phyloP scores from a whole-genome alignment of 35 echinoderm and acorn worm species.

The Eucidaris tribuloides region DNA sequence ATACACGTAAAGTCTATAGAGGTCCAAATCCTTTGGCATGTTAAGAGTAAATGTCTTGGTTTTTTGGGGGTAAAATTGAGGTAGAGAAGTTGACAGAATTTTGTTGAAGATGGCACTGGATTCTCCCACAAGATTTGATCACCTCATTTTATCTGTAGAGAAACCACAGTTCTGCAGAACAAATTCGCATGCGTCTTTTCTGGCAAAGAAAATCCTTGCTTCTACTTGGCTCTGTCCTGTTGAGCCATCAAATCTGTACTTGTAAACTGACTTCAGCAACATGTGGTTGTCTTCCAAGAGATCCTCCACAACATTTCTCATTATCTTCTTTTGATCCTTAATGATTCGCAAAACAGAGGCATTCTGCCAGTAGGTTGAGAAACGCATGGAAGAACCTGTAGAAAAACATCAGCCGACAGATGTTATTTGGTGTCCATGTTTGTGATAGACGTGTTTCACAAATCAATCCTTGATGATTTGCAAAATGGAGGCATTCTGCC shows the following conservation, averaged over 20 bases:
- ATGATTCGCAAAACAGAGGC: too few species aligned
- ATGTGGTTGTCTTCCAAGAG: not conserved
- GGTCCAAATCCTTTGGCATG: too few species aligned
- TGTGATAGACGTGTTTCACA: too few species aligned
- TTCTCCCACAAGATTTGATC: too few species aligned
- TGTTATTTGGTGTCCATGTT: too few species aligned
- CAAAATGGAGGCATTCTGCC: too few species aligned
- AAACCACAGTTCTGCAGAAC: constrained; percentile 27
- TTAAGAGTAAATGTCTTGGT: not conserved
- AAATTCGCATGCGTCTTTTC: constrained; percentile 22
- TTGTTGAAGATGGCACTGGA: constrained; percentile 4
- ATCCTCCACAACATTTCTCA: not conserved
- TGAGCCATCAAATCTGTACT: constrained; percentile 35
- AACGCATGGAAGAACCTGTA: too few species aligned
- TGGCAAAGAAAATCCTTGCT: not conserved
- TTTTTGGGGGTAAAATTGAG: constrained; percentile 16
- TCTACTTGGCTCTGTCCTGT: constrained; percentile 42
- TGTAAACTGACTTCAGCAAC: not conserved
- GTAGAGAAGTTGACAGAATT: constrained; percentile 16
- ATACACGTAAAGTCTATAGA: too few species aligned
- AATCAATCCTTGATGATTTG: too few species aligned
- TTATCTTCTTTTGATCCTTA: constrained; percentile 19
- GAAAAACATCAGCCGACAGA: too few species aligned
- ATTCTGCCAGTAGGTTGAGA: too few species aligned
- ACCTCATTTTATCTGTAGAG: constrained; percentile 21